Conservation (phyloP, 2,888 invertebrate genomes). For the Agriopis aurantiaria region DNA sequence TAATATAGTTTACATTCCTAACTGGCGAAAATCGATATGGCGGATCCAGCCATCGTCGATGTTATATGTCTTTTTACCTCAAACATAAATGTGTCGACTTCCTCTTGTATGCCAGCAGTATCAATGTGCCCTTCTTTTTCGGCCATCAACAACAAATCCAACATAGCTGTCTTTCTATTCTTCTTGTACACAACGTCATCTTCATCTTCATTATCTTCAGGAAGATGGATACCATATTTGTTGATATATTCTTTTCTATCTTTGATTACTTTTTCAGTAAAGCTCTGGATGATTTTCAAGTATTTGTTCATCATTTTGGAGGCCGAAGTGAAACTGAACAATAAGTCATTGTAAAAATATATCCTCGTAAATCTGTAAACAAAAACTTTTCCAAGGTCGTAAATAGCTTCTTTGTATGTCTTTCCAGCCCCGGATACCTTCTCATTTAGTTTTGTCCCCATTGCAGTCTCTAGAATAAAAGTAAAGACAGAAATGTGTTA, state of each 20-base stretch:
- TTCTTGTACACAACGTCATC: conserved; percentile 58
- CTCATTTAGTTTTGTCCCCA: conserved; percentile 88
- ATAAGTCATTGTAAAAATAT: conserved; percentile 83
- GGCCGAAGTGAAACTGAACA: conserved; percentile 81
- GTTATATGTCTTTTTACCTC: conserved; percentile 66
- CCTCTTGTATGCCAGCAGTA: conserved; percentile 85
- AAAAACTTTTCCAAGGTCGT: conserved; percentile 68
- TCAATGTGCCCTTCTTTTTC: conserved; percentile 80
- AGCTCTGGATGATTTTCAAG: conserved; percentile 69
- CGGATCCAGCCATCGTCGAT: no score
- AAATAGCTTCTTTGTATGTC: conserved; percentile 86
- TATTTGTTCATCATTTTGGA: conserved; percentile 77
- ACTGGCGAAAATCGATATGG: no score
- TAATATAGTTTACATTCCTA: no score
- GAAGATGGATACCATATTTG: conserved; percentile 39
- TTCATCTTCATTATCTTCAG: conserved; percentile 40
- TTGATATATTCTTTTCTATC: conserved; percentile 50
- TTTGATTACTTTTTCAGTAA: conserved; percentile 76
- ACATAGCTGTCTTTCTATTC: conserved; percentile 84
- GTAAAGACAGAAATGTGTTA: no score
- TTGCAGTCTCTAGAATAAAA: conserved; percentile 86
- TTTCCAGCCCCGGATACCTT: conserved; percentile 68
- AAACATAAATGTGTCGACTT: conserved; percentile 89
- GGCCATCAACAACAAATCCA: conserved; percentile 83
- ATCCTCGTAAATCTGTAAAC: conserved; percentile 78